Base-by-base conservation (phyloP, 2,113 vertebrate species). In the Plectropomus leopardus region DNA sequence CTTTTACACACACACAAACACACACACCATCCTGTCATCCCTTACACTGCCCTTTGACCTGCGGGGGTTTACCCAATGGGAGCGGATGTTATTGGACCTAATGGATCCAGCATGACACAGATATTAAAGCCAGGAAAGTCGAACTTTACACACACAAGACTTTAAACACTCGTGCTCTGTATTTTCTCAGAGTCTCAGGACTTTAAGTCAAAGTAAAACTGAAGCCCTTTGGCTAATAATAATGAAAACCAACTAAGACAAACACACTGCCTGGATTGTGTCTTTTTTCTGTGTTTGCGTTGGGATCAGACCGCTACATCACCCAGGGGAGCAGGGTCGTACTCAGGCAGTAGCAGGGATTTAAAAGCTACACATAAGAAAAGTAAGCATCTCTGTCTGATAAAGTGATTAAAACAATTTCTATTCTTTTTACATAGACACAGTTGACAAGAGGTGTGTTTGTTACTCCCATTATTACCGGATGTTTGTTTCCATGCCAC, bases 21-120 rank as follows among this genome's bases (percentile, higher is more conserved):
- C 67, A 54, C 24, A 64, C 0, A 67, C 48, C 63, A 24, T 58
- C 76, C 70, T 17, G 64, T 75, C 40, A 23, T 82, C 47, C 76
- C 45, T 10, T 13, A 24, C 48, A 0, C 23, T 54, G 89, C 24
- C 85, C 90, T 86, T 36, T 80, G 82, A 84, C 92, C 79, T 0
- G 0, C 30, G 64, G 65, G 23, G 64, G n/a, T 72, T 81, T 28
- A 28, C 51, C 73, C 71, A 45, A 13, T 9, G 24, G 50, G 54
- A 85, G 78, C 71, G 72, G 85, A 89, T 89, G 89, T 87, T 90
- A 71, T 89, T 72, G 84, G 71, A 79, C 28, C 53, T 84, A 85
- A 90, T 72, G 68, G 71, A 72, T 73, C 36, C 87, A 88, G 61
- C 5, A 26, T 58, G 88, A 82, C 34, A 23, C 10, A 24, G 17